Conservation (phyloP, 2,797 vertebrate species). For the Tauraco hartlaubi region DNA sequence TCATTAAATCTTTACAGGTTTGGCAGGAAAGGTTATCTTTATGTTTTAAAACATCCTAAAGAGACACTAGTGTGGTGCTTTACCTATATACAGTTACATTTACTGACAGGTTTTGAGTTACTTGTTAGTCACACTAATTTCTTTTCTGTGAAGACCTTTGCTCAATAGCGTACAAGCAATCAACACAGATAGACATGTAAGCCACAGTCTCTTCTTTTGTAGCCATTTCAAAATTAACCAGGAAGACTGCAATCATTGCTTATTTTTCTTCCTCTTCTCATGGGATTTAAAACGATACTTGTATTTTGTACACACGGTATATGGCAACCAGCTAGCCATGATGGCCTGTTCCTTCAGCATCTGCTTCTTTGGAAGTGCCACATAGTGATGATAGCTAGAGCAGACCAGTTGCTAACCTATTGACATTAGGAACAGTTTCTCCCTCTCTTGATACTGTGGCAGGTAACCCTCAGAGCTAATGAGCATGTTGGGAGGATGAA, state of each 20-base stretch:
- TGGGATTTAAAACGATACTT: neutral
- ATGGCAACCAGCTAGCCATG: neutral
- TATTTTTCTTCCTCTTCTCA: neutral
- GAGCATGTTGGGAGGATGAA: neutral
- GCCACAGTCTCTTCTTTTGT: neutral
- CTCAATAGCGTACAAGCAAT: neutral
- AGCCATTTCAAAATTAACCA: neutral
- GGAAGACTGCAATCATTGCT: neutral
- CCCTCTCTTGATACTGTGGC: neutral
- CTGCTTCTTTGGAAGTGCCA: neutral
- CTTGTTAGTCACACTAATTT: neutral
- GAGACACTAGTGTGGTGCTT: neutral
- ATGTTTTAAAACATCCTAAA: neutral
- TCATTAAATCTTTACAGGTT: neutral
- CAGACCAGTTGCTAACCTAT: neutral
- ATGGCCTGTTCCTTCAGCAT: neutral
- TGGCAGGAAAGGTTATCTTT: neutral
- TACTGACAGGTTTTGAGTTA: neutral
- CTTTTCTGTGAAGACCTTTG: neutral
- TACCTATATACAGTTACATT: neutral
- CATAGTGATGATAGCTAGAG: rapidly evolving
- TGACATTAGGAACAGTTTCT: neutral
- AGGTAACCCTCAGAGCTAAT: neutral
- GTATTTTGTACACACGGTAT: neutral
- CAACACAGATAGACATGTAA: neutral